Base-by-base conservation (phyloP, 92 coral and sea anemone genomes). In the Phenganax stokvisi region DNA sequence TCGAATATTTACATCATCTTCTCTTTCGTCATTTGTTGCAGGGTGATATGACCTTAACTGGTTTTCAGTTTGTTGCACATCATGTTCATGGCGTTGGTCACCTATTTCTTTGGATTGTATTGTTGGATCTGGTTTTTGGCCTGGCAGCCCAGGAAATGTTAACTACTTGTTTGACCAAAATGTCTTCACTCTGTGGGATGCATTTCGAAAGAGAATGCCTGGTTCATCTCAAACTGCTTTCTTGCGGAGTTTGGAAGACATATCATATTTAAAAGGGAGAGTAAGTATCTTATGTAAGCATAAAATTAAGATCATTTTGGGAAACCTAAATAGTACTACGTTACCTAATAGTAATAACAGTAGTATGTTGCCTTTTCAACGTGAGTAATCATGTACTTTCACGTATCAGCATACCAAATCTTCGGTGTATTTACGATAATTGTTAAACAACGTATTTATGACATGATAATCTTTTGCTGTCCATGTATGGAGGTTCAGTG, bases 181-280 rank as follows among this genome's bases (percentile, higher is more conserved):
- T 13, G 65, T 59, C n/a, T 59, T 59, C 25, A 59, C n/a, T 59
- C 65, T 71, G 17, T 71, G 75, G 75, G 75, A 71, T 6, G 51
- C n/a, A 29, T 31, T 71, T 53, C 17, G 56, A 53, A 71, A 17
- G 57, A 29, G 75, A 55, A 71, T 71, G 75, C 75, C 75, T 71
- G 75, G 75, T n/a, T 71, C 75, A 71, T 71, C 75, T 30, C 44
- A 71, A 51, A 17, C 75, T 12, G 75, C 75, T 30, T 71, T 71
- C 37, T 17, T 71, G 1, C 27, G 37, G 51, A 44, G 44, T 55
- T 71, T 71, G 57, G 56, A 71, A 15, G 75, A 71, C 51, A 47
- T 53, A 17, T 71, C 75, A 4, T 53, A 9, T n/a, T 17, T 17
- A 17, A 51, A 51, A 37, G 75, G 75, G 10, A 8, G 56, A 56